Conservation (phyloP, 2,888 invertebrate species). For the Branchipolynoe longqiensis region DNA sequence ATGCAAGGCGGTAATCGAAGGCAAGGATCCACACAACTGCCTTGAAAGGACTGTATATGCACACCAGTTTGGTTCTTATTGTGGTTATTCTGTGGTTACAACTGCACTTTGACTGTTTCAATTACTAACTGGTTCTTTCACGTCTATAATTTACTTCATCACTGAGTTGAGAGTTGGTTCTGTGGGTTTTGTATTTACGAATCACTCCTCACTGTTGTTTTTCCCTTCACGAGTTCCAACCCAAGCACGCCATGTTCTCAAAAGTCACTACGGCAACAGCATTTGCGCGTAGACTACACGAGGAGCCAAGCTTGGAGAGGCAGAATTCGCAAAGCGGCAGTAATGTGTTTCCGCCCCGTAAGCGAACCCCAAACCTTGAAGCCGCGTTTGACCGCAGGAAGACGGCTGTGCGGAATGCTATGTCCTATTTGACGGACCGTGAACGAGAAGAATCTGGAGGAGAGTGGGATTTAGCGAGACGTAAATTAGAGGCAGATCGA, state of each 20-base stretch:
- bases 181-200: slow-evolving; percentile 26
- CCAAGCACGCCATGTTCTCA: slow-evolving; percentile 9
- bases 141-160: slow-evolving; percentile 7
- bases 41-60: too few relatives aligned
- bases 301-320: neutral
- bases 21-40: too few relatives aligned
- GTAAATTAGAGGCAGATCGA: slow-evolving; percentile 20
- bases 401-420: slow-evolving; percentile 11
- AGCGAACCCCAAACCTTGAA: neutral
- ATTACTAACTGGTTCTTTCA: slow-evolving; percentile 18
- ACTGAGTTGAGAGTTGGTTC: neutral
- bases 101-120: neutral
- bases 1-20: too few relatives aligned
- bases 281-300: slow-evolving; percentile 27
- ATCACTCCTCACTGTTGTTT: too few relatives aligned
- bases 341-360: neutral
- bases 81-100: too few relatives aligned
- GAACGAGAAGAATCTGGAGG: slow-evolving; percentile 24
- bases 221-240: too few relatives aligned
- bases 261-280: slow-evolving; percentile 19
- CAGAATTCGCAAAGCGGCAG: neutral
- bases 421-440: slow-evolving; percentile 10
- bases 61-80: too few relatives aligned
- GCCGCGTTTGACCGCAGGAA: slow-evolving; percentile 26
- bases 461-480: slow-evolving; percentile 17